Evolutionary conservation across 2,888 invertebrate species (phyloP).

Genomic region (Zootermopsis nevadensis): DNA sequence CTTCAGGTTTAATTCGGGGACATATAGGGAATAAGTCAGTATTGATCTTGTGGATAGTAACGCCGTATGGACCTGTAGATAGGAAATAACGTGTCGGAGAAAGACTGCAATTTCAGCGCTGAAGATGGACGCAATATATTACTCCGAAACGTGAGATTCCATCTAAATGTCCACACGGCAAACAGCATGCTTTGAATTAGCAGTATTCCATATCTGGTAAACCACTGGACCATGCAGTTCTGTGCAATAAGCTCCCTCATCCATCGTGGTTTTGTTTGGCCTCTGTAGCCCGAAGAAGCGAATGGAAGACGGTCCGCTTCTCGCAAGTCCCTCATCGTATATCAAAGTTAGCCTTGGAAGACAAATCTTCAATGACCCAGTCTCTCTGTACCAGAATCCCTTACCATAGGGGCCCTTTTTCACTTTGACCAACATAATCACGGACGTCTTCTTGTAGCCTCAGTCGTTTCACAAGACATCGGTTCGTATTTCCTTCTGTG

Average conservation of each 20-base stretch:
- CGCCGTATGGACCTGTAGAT: no score
- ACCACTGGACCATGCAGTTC: neutral
- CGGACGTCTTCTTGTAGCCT: neutral
- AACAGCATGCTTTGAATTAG: no score
- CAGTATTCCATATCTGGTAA: neutral
- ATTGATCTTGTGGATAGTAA: no score
- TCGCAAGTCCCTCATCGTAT: slow-evolving; percentile 1
- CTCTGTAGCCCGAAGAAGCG: no score
- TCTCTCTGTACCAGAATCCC: slow-evolving; percentile 3
- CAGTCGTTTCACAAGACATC: neutral
- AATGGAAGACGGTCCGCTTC: neutral
- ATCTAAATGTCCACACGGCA: no score
- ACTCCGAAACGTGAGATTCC: no score
- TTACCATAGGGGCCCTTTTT: slow-evolving; percentile 5
- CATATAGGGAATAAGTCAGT: no score
- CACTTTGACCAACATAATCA: slow-evolving; percentile 16
- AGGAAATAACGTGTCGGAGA: no score
- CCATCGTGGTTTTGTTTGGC: no score
- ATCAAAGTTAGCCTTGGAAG: slow-evolving; percentile 6
- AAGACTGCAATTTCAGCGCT: no score
- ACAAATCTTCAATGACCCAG: neutral
- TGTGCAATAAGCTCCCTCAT: neutral
- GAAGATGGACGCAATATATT: no score
- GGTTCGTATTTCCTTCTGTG: neutral
- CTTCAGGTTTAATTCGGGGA: no score